Conservation (phyloP, 2,888 invertebrate species). For the Oscheius sp. region DNA sequence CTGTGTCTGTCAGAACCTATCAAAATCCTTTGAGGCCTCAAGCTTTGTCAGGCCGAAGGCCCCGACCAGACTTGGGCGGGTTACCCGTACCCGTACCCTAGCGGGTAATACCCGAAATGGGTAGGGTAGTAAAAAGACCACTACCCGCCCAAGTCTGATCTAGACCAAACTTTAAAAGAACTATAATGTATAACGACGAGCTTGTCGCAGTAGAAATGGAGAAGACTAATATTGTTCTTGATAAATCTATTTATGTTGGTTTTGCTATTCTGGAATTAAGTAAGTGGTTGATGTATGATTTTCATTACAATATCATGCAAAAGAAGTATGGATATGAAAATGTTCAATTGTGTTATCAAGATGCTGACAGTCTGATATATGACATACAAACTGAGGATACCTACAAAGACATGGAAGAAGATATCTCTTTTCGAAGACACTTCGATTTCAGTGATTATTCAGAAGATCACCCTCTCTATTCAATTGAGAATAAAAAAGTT, state of each 20-base stretch:
- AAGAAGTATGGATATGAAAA: constrained; percentile 41
- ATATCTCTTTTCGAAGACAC: background rate
- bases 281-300: constrained; percentile 54
- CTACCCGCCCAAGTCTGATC: too few relatives aligned
- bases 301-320: constrained; percentile 52
- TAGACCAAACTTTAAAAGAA: constrained; percentile 45
- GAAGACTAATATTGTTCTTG: constrained; percentile 38
- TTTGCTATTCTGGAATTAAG: constrained; percentile 50
- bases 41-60: too few relatives aligned
- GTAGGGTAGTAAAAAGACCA: too few relatives aligned
- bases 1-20: too few relatives aligned
- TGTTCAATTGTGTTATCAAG: constrained; percentile 56
- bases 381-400: constrained; percentile 67
- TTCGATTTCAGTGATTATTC: too few relatives aligned
- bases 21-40: too few relatives aligned
- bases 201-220: constrained; percentile 39
- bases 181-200: constrained; percentile 40
- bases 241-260: constrained; percentile 35
- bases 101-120: too few relatives aligned
- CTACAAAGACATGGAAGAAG: constrained; percentile 65
- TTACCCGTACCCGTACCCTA: too few relatives aligned
- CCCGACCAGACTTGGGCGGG: too few relatives aligned
- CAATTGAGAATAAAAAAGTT: background rate
- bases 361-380: constrained; percentile 64
- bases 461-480: background rate